A percentile compares a stretch with the other conserved stretches of the same genome.
Evolutionary conservation across 2,797 vertebrate genomes (phyloP).

Genomic region (Podarcis lilfordi): DNA sequence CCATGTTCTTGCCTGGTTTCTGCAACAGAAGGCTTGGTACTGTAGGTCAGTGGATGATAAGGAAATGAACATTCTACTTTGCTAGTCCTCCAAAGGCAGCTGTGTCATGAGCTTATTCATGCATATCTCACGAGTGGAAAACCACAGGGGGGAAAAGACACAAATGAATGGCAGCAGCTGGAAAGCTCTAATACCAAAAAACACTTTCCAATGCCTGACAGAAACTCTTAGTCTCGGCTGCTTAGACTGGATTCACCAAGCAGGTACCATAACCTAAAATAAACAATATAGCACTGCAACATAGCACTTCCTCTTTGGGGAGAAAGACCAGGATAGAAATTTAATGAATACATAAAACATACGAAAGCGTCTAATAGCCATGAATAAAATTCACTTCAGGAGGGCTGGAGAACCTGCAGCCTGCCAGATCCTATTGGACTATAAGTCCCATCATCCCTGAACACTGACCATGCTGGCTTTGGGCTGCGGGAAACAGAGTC

Average conservation of each 20-base stretch:
- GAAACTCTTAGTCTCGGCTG: conserved; percentile 46
- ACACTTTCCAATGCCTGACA: conserved; percentile 43
- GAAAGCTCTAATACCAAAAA: conserved; percentile 53
- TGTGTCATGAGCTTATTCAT: conserved; percentile 77
- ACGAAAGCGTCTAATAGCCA: background rate
- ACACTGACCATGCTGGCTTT: too few species aligned
- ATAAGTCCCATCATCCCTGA: too few species aligned
- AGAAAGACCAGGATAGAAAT: too few species aligned
- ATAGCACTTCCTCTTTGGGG: background rate
- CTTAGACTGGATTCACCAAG: conserved; percentile 47
- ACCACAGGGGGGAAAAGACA: conserved; percentile 38
- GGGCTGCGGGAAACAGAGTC: too few species aligned
- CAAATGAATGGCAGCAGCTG: conserved; percentile 57
- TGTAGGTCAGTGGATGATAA: conserved; percentile 68
- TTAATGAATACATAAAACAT: background rate
- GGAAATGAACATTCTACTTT: conserved; percentile 73
- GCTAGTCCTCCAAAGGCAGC: conserved; percentile 70
- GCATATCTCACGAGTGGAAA: conserved; percentile 61
- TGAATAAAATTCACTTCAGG: background rate
- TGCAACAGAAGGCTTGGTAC: conserved; percentile 73
- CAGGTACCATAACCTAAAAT: background rate
- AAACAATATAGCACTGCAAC: too few species aligned
- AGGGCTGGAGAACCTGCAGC: too few species aligned
- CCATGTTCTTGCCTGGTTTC: conserved; percentile 71
- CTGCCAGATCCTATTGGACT: too few species aligned